Evolutionary conservation across 2,888 invertebrate genomes (phyloP).

Genomic region (Trileptium ribeirensis): DNA sequence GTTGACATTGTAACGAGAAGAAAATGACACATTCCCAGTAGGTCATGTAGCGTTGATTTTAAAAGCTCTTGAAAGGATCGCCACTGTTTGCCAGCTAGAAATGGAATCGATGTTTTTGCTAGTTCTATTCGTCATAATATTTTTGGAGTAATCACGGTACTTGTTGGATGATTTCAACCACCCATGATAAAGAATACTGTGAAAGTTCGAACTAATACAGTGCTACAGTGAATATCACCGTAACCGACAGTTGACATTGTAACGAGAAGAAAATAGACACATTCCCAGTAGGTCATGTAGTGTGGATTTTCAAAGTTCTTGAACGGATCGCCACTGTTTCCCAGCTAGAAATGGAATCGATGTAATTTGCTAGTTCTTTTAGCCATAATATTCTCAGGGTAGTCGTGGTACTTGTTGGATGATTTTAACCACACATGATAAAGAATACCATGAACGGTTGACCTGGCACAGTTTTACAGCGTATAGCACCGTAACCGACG

Average conservation of each 20-base stretch:
- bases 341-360: constrained; percentile 65
- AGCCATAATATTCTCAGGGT: too few relatives aligned
- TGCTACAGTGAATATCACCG: constrained; percentile 97
- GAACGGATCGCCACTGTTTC: constrained; percentile 95
- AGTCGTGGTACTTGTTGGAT: background rate
- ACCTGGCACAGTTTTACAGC: constrained; percentile 94
- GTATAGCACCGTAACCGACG: constrained; percentile 92
- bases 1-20: constrained; percentile 99
- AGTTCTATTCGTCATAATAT: too few relatives aligned
- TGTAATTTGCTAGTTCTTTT: too few relatives aligned
- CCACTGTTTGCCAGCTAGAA: constrained; percentile 99
- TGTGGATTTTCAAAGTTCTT: constrained; percentile 91
- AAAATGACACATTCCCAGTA: constrained; percentile 99
- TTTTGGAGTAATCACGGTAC: too few relatives aligned
- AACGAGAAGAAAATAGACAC: constrained; percentile 96
- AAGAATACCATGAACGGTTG: constrained; percentile 99
- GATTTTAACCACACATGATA: constrained; percentile 98
- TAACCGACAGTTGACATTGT: constrained; percentile 99
- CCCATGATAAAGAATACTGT: constrained; percentile 99
- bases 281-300: constrained; percentile 95
- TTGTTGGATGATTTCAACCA: too few relatives aligned
- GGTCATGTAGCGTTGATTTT: constrained; percentile 85
- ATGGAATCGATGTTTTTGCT: too few relatives aligned
- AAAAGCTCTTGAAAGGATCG: constrained; percentile 85
- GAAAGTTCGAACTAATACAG: constrained; percentile 94